Evolutionary conservation across 2,113 vertebrate genomes (phyloP).

Genomic region (Trinectes maculatus): DNA sequence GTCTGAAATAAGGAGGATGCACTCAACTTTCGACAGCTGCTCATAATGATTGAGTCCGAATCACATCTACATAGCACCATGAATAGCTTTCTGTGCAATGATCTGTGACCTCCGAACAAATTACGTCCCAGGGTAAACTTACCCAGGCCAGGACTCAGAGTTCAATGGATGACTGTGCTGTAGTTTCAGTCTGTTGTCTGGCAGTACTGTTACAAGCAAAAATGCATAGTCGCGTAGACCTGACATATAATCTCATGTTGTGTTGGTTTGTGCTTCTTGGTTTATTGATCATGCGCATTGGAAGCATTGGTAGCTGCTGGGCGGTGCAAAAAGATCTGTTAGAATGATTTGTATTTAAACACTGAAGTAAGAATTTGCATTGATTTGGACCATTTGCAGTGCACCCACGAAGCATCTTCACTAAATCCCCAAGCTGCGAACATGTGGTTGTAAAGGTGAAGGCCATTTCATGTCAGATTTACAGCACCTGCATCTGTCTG

Average conservation of each 20-base stretch:
- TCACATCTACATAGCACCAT: background rate
- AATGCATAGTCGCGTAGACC: constrained; percentile 24
- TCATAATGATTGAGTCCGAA: constrained; percentile 4
- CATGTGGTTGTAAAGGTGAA: constrained; percentile 39
- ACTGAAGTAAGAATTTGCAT: constrained; percentile 23
- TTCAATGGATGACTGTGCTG: too few species aligned
- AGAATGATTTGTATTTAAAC: constrained; percentile 43
- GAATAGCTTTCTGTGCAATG: background rate
- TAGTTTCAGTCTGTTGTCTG: too few species aligned
- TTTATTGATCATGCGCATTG: constrained; percentile 4
- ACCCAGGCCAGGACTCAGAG: constrained; percentile 18
- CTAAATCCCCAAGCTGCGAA: constrained; percentile 22
- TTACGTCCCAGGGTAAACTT: too few species aligned
- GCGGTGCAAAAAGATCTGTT: background rate
- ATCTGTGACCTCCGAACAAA: background rate
- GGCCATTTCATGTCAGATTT: constrained; percentile 38
- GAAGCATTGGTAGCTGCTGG: background rate
- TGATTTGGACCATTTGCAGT: constrained; percentile 18
- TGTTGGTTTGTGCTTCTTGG: background rate
- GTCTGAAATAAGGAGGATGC: constrained; percentile 4
- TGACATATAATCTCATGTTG: background rate
- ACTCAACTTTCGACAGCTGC: constrained; percentile 21
- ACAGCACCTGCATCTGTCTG: background rate
- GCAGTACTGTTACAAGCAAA: constrained; percentile 1
- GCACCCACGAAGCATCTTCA: constrained; percentile 23